These are phyloP conservation scores for Drymodes brunneopygia DNA, from an alignment of 2,113 vertebrate species.

Conservation along the genomic window DNA sequence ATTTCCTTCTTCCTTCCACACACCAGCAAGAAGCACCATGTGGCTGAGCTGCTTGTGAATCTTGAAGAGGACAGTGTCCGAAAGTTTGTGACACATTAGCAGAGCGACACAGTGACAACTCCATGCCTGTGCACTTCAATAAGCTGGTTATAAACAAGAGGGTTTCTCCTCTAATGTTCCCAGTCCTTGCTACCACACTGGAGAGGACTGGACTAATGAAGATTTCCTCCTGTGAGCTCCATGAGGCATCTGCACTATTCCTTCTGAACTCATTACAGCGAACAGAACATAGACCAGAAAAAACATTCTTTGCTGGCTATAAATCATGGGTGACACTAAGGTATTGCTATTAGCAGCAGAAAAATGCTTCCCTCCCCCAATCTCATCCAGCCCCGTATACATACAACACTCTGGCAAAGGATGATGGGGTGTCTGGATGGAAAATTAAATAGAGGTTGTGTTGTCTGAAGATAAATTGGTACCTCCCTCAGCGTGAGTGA, in stretches of 20 bases:
- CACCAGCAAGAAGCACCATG: background rate
- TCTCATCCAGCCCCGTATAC: background rate
- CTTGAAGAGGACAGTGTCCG: background rate
- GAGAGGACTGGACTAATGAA: slow-evolving; percentile 38
- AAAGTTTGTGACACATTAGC: background rate
- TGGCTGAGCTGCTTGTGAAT: background rate
- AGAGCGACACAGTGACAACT: background rate
- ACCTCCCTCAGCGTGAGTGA: background rate
- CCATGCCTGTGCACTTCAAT: slow-evolving; percentile 37
- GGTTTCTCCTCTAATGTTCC: slow-evolving; percentile 27
- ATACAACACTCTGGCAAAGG: background rate
- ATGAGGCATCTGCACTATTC: background rate
- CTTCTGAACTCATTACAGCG: slow-evolving; percentile 30
- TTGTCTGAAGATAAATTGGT: slow-evolving; percentile 51
- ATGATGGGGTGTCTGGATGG: slow-evolving; percentile 2
- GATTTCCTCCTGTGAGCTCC: slow-evolving; percentile 49
- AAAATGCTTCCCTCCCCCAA: slow-evolving; percentile 24
- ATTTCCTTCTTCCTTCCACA: background rate
- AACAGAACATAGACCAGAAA: slow-evolving; percentile 17
- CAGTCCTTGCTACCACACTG: slow-evolving; percentile 25
- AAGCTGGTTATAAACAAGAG: slow-evolving; percentile 48
- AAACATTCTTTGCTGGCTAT: slow-evolving; percentile 13
- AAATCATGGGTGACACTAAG: slow-evolving; percentile 47
- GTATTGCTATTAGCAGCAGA: slow-evolving; percentile 28
- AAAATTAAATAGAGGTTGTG: slow-evolving; percentile 56